Conservation (phyloP, 2,113 vertebrate genomes). For the Pangasianodon gigas region DNA sequence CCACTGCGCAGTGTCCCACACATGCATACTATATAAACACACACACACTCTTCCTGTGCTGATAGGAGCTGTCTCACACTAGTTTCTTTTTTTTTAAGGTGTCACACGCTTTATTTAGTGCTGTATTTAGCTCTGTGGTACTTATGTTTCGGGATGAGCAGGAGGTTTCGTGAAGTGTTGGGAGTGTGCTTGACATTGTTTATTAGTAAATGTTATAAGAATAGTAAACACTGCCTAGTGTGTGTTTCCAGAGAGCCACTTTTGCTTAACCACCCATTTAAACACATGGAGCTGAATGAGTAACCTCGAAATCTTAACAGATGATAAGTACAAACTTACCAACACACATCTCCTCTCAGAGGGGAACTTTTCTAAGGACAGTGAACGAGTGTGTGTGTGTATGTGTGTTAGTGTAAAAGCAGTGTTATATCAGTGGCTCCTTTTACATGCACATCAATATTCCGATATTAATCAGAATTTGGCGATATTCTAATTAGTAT, state of each 20-base stretch:
- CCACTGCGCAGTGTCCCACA: neutral
- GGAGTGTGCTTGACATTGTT: neutral
- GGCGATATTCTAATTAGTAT: too few species aligned
- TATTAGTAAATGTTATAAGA: neutral
- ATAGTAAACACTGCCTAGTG: neutral
- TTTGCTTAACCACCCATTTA: neutral
- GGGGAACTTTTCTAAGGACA: neutral
- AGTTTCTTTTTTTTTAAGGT: slow-evolving; percentile 10
- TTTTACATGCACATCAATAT: too few species aligned
- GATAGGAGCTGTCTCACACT: slow-evolving; percentile 1
- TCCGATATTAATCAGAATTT: too few species aligned
- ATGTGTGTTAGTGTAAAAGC: neutral
- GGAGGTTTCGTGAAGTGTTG: neutral
- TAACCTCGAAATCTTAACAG: neutral
- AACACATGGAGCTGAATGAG: neutral
- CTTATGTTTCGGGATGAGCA: neutral
- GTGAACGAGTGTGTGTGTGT: neutral
- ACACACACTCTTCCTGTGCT: slow-evolving; percentile 6
- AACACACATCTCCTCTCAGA: neutral
- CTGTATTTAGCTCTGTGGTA: neutral
- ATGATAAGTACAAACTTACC: neutral
- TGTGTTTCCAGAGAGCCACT: neutral
- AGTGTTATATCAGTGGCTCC: too few species aligned
- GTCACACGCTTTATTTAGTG: slow-evolving; percentile 9
- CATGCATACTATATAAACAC: neutral